Evolutionary conservation across 2,888 invertebrate species (phyloP).

Genomic region (Scelioninae gen. 1): DNA sequence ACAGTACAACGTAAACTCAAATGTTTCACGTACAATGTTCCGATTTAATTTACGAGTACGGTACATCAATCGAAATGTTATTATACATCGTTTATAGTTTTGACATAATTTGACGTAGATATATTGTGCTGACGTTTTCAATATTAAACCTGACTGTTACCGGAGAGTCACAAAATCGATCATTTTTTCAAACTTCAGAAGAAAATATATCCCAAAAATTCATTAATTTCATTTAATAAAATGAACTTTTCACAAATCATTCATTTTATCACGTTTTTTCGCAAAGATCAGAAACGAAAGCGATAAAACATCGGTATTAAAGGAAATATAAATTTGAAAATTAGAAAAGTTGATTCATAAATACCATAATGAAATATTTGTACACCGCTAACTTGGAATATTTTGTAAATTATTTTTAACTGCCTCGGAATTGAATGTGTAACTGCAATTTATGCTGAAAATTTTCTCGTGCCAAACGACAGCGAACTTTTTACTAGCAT

Average conservation of each 20-base stretch:
- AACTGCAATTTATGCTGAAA: conserved; percentile 37
- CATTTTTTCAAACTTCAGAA: not conserved
- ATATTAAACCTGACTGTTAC: not conserved
- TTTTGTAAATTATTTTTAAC: conserved; percentile 35
- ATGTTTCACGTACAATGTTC: not conserved
- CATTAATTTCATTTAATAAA: too few relatives aligned
- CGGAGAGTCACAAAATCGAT: not conserved
- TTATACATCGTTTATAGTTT: conserved; percentile 14
- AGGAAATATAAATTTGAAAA: not conserved
- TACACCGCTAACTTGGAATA: conserved; percentile 1
- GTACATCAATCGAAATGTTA: conserved; percentile 10
- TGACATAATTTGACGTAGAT: conserved; percentile 19
- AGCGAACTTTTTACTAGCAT: conserved; percentile 28
- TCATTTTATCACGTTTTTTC: too few relatives aligned
- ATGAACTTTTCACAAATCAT: too few relatives aligned
- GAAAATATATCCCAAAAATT: too few relatives aligned
- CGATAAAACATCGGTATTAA: not conserved
- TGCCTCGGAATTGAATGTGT: conserved; percentile 31
- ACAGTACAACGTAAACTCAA: not conserved
- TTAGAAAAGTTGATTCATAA: not conserved
- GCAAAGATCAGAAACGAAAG: not conserved
- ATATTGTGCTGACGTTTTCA: conserved; percentile 21
- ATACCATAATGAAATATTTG: not conserved
- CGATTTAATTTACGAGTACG: conserved; percentile 18
- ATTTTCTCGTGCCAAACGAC: conserved; percentile 14